Conservation (phyloP, 2,113 vertebrate genomes). For the Oophaga pumilio region DNA sequence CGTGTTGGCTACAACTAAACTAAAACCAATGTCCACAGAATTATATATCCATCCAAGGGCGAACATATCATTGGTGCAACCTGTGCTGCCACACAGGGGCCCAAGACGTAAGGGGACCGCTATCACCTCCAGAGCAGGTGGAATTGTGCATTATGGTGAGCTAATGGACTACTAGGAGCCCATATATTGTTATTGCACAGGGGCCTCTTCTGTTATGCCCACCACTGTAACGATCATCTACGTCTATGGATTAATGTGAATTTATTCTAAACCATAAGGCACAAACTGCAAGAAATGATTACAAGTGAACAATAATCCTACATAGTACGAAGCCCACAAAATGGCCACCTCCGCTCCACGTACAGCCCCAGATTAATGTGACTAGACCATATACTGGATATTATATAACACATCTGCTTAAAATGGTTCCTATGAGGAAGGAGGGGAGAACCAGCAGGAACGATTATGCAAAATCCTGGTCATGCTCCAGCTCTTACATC, state of each 20-base stretch:
- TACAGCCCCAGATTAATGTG: neutral
- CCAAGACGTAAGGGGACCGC: too few species aligned
- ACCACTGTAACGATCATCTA: neutral
- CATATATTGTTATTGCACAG: too few species aligned
- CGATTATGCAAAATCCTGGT: conserved; percentile 36
- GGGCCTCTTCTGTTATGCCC: too few species aligned
- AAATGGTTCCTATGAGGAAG: conserved; percentile 6
- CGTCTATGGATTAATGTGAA: neutral
- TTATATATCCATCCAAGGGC: too few species aligned
- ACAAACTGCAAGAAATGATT: neutral
- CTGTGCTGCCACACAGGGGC: too few species aligned
- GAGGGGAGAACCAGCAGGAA: neutral
- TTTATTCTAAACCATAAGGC: neutral
- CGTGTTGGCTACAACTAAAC: neutral
- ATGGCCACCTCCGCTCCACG: neutral
- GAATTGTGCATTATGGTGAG: too few species aligned
- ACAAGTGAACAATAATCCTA: neutral
- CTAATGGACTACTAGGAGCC: too few species aligned
- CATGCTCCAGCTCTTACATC: conserved; percentile 24
- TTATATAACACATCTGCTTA: neutral
- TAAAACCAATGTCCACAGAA: neutral
- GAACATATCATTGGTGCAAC: too few species aligned
- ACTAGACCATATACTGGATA: neutral
- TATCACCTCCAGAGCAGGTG: too few species aligned
- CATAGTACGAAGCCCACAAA: neutral